Base-by-base conservation (phyloP, 1,140 invertebrate genomes). In the Lordiphosa clarofinis region DNA sequence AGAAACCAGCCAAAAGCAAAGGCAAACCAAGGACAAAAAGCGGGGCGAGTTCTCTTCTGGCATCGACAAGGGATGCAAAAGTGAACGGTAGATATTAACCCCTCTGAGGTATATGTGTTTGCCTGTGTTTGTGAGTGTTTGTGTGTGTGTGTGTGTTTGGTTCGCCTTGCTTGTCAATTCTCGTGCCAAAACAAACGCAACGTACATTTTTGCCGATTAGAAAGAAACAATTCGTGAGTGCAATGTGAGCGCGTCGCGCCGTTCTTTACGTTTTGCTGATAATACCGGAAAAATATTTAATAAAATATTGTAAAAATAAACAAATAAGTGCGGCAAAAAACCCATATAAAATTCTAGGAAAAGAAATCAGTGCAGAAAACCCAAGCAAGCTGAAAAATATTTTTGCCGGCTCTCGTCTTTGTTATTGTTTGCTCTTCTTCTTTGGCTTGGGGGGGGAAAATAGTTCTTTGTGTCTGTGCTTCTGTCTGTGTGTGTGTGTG, bases 111-210 rank as follows among this genome's bases (percentile, higher is more conserved):
- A 40, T 37, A 12, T 36, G 56, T 36, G 11, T 62, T 35, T 47
- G 24, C 12, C 19, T 57, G 21, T 39, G 33, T 42, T 9, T 35
- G 21, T 31, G 19, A 19, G 37, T 62, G 39, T 47, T 44, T 62
- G 57, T 65, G 49, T 55, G 47, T 50, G 48, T 57, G 58, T 57
- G 38, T 65, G 39, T 48, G 63, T 64, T 44, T 61, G 19, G 31
- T 69, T 73, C 73, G 78, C 79, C 73, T 73, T 73, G 63, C 57
- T 58, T 82, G 76, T 78, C 74, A 82, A 87, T 68, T 66, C 67
- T 63, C 69, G 82, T 87, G 86, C 79, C 86, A 87, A 87, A 87
- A 87, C 86, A 87, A 87, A 87, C 73, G 79, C 79, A 81, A 82
- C 73, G 86, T 76, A 38, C 70, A 76, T 73, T 81, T 86, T 75